phyloP scores from a whole-genome alignment of 2,888 invertebrate species.

The Empis stercorea region DNA sequence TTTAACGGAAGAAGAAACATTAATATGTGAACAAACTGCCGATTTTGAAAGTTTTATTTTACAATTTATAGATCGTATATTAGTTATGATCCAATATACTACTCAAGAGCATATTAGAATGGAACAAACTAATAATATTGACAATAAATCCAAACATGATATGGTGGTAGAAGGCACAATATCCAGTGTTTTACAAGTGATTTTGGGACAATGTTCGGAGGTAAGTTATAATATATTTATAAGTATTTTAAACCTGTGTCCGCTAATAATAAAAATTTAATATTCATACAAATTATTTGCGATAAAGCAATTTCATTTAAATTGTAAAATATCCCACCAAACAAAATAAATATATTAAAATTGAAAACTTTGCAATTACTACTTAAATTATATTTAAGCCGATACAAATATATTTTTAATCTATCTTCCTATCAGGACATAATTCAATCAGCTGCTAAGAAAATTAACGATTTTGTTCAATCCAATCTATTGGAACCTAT shows the following conservation, averaged over 20 bases:
- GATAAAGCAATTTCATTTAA: too few relatives aligned
- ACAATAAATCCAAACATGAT: constrained; percentile 55
- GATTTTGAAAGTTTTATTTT: constrained; percentile 81
- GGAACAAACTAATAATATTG: constrained; percentile 46
- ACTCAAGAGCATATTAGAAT: constrained; percentile 53
- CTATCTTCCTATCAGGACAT: constrained; percentile 32
- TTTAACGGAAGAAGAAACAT: constrained; percentile 63
- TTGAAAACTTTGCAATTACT: too few relatives aligned
- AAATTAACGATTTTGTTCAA: constrained; percentile 59
- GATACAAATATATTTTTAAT: not conserved
- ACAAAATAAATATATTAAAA: too few relatives aligned
- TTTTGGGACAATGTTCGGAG: constrained; percentile 62
- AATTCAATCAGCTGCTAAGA: constrained; percentile 53
- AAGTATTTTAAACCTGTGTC: too few relatives aligned
- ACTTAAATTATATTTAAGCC: too few relatives aligned
- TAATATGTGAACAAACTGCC: constrained; percentile 67
- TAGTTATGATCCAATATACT: constrained; percentile 57
- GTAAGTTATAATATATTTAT: constrained; percentile 31
- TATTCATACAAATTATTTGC: too few relatives aligned
- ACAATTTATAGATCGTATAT: constrained; percentile 68
- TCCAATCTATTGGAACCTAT: constrained; percentile 69
- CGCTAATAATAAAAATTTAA: too few relatives aligned
- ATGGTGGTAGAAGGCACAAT: constrained; percentile 57
- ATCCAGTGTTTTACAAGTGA: constrained; percentile 49
- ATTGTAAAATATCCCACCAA: too few relatives aligned